Evolutionary conservation across 2,888 invertebrate genomes (phyloP).

Genomic region (Rhimphoctona megacephalus): DNA sequence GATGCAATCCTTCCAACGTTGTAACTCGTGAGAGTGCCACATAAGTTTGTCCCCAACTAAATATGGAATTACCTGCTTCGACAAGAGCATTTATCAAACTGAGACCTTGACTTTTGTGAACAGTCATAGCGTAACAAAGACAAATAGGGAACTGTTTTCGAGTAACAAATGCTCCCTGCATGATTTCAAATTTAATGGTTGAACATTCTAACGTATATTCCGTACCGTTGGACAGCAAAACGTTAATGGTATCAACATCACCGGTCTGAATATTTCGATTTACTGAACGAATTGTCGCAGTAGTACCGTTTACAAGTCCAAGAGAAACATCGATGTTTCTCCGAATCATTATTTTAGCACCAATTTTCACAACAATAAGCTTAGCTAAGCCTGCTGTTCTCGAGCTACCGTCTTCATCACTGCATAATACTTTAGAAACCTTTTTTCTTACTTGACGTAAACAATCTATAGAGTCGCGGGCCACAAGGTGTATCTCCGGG

Average conservation of each 20-base stretch:
- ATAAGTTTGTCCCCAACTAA: slow-evolving; percentile 70
- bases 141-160: slow-evolving; percentile 72
- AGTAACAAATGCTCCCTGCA: slow-evolving; percentile 58
- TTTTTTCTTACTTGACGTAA: slow-evolving; percentile 57
- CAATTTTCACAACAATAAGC: slow-evolving; percentile 68
- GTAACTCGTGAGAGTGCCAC: slow-evolving; percentile 72
- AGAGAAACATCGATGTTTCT: slow-evolving; percentile 75
- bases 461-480: slow-evolving; percentile 71
- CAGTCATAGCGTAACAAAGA: slow-evolving; percentile 73
- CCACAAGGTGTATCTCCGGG: slow-evolving; percentile 63
- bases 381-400: slow-evolving; percentile 74
- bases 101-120: slow-evolving; percentile 73
- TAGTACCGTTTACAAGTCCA: slow-evolving; percentile 74
- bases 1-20: slow-evolving; percentile 69
- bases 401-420: slow-evolving; percentile 69
- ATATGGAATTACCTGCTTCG: slow-evolving; percentile 71
- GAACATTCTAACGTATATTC: slow-evolving; percentile 65
- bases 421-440: slow-evolving; percentile 60
- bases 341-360: slow-evolving; percentile 72
- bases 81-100: slow-evolving; percentile 71
- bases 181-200: slow-evolving; percentile 72
- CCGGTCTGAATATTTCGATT: slow-evolving; percentile 37
- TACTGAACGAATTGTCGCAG: slow-evolving; percentile 69
- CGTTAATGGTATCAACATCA: slow-evolving; percentile 64
- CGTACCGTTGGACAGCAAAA: slow-evolving; percentile 62